Conservation (phyloP, 2,113 vertebrate genomes). For the Grallaria varia region DNA sequence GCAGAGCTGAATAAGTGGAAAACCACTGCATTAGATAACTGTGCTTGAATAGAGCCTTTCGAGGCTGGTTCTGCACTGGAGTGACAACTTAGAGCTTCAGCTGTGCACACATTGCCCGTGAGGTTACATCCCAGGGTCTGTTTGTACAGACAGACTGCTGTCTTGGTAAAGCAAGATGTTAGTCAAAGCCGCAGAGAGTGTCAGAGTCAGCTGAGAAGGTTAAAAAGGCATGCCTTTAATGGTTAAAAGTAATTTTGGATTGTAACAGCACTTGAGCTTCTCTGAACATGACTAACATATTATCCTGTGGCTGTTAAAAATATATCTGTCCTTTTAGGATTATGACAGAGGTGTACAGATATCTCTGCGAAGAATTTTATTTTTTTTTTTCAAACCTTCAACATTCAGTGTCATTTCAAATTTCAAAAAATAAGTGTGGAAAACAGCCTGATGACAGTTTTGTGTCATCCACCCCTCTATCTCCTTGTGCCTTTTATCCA, state of each 20-base stretch:
- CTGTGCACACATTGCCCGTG: accelerated
- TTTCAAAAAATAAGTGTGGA: conserved; percentile 43
- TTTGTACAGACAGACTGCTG: not conserved
- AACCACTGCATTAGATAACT: not conserved
- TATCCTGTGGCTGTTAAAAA: conserved; percentile 46
- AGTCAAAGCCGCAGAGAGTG: not conserved
- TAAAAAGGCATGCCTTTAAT: conserved; percentile 24
- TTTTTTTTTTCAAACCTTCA: not conserved
- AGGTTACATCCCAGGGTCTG: not conserved
- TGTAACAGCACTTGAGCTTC: conserved; percentile 16
- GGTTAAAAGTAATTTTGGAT: conserved; percentile 17
- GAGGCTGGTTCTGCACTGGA: not conserved
- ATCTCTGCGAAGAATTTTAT: not conserved
- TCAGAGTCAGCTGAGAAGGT: not conserved
- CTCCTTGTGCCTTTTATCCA: conserved; percentile 6
- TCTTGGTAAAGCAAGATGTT: not conserved
- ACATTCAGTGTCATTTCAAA: conserved; percentile 32
- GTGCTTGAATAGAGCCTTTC: not conserved
- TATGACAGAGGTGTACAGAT: conserved; percentile 54
- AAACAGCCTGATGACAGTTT: conserved; percentile 48
- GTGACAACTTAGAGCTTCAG: not conserved
- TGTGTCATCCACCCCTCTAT: conserved; percentile 30
- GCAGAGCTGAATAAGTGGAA: not conserved
- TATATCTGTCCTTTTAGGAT: conserved; percentile 17
- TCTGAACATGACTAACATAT: conserved; percentile 30